Evolutionary conservation across 35 echinoderm and acorn worm species (phyloP).

Genomic region (Holothuria glaberrima): DNA sequence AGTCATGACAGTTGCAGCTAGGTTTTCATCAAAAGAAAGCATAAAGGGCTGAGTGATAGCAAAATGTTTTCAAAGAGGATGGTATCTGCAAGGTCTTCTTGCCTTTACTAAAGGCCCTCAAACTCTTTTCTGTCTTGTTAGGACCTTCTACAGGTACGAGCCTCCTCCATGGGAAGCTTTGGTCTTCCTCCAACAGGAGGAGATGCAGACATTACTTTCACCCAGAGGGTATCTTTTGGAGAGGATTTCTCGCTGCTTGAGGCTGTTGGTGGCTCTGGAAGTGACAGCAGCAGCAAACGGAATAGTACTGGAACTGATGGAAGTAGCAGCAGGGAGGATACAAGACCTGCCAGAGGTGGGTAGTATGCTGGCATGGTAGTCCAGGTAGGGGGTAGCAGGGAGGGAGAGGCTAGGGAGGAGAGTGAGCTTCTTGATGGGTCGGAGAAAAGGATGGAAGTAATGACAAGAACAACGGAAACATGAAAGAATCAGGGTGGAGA

Average conservation of each 20-base stretch:
- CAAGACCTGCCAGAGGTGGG: too few species aligned
- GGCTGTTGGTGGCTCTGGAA: constrained; percentile 28
- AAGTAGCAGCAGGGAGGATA: neutral
- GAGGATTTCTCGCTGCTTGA: constrained; percentile 66
- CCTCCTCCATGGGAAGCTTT: constrained; percentile 61
- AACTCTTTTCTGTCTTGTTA: neutral
- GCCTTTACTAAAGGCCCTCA: too few species aligned
- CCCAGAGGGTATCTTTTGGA: constrained; percentile 57
- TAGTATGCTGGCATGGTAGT: neutral
- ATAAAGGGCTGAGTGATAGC: too few species aligned
- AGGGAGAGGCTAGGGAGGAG: neutral
- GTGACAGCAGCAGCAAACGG: constrained; percentile 52
- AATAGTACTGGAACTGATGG: constrained; percentile 26
- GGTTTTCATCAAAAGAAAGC: too few species aligned
- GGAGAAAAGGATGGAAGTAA: too few species aligned
- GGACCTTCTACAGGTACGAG: neutral
- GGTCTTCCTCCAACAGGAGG: constrained; percentile 13
- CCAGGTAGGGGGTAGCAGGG: neutral
- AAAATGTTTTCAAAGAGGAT: too few species aligned
- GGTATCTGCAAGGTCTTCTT: too few species aligned
- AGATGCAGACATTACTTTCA: constrained; percentile 40
- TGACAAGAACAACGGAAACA: too few species aligned
- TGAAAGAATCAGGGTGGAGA: too few species aligned
- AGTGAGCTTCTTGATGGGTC: neutral
- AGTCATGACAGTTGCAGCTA: too few species aligned